A percentile compares a stretch with the other conserved stretches of the same genome.
Evolutionary conservation across 2,888 invertebrate genomes (phyloP).

Genomic region (Hirudinaria manillensis): DNA sequence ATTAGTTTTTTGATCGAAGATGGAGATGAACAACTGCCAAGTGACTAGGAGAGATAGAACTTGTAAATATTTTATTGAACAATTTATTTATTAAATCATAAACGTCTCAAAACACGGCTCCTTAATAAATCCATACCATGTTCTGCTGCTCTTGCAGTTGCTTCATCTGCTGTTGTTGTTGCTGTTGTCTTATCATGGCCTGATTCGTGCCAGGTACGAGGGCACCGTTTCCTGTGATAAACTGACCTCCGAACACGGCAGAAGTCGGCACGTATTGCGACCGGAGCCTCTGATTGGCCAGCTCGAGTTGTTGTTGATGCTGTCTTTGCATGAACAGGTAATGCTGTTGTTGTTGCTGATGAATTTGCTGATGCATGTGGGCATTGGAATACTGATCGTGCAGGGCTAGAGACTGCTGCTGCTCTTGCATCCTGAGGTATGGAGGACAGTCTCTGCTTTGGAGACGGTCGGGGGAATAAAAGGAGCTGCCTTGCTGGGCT

Average conservation of each 20-base stretch:
- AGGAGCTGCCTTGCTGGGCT: too few species aligned
- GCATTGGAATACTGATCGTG: background rate
- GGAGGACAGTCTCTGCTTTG: too few species aligned
- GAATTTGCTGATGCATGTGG: background rate
- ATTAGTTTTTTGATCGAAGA: too few species aligned
- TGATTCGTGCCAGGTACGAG: background rate
- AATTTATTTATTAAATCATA: too few species aligned
- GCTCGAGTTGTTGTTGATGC: conserved; percentile 12
- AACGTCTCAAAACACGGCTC: too few species aligned
- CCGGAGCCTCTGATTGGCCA: background rate
- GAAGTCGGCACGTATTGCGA: too few species aligned
- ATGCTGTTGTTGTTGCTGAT: conserved; percentile 13
- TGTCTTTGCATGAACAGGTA: background rate
- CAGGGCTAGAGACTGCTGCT: background rate
- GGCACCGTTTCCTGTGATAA: background rate
- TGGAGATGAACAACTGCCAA: too few species aligned
- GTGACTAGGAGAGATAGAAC: too few species aligned
- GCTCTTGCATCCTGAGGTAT: background rate
- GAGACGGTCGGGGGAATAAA: too few species aligned
- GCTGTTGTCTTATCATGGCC: background rate
- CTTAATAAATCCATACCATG: too few species aligned
- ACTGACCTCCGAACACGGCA: background rate
- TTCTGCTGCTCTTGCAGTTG: background rate
- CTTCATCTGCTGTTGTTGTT: conserved; percentile 4
- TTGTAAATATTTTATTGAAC: too few species aligned